Base-by-base conservation (phyloP, 92 coral and sea anemone genomes). In the Phenganax stokvisi region DNA sequence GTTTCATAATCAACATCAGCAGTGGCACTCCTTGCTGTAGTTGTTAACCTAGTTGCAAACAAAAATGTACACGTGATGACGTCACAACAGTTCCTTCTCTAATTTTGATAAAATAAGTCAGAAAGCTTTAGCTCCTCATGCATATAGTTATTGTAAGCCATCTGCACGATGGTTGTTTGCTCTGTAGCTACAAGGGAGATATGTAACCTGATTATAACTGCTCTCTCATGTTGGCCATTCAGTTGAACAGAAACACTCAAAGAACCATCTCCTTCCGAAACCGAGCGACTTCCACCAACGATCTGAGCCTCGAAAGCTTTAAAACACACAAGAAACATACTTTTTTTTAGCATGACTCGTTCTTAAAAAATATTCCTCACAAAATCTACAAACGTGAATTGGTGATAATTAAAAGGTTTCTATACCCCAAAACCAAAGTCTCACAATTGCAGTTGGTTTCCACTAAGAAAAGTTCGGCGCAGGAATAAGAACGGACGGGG, bases 201-300 rank as follows among this genome's bases (percentile, higher is more conserved):
- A 8, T 30, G 56, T 58, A 57, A 76, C 81, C 69, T 76, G 44
- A 76, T 76, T 55, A 59, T 30, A 57, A 76, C 70, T 37, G 29
- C 53, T 31, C 81, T 57, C 47, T 76, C 81, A 76, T 76, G 81
- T 27, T 76, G 55, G 15, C 81, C 81, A 76, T 30, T 76, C 20
- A 76, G 31, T 16, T 59, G 69, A 76, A 76, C 81, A 51, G 81
- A 76, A 0, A 76, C 12, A 31, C 51, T 57, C 9, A 52, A 31
- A 12, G 69, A 58, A 31, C 64, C 53, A 76, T 37, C 81, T 76
- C 60, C 81, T 64, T 76, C 81, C 20, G 58, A 29, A 9, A 76
- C 81, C 60, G 81, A 20, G 0, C 30, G 81, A 44, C 27, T 70
- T 57, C 81, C 81, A 57, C 60, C 69, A 10, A 59, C 61, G 66